These are phyloP conservation scores for Parauchenoglanis punctatus DNA, from an alignment of 2,797 vertebrate species.

Conservation along the genomic window DNA sequence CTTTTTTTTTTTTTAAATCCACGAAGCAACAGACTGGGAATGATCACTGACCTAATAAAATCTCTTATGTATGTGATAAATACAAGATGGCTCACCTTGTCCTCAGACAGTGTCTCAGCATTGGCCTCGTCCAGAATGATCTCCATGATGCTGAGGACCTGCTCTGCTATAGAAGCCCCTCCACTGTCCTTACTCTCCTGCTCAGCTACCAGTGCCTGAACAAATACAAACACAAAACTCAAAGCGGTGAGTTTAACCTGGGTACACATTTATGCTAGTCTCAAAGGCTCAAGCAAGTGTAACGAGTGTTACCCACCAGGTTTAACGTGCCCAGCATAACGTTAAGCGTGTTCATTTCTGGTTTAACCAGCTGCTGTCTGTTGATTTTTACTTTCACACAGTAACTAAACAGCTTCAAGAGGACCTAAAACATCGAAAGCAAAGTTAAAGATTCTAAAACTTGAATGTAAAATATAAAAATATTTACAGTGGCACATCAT, in stretches of 20 bases:
- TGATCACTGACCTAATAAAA: background rate
- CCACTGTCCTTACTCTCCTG: constrained; percentile 98
- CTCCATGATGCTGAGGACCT: constrained; percentile 99
- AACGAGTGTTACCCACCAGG: constrained; percentile 77
- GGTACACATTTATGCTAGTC: background rate
- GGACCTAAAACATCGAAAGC: constrained; percentile 75
- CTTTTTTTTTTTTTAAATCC: background rate
- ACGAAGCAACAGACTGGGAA: background rate
- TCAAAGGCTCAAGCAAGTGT: background rate
- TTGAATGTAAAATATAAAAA: background rate
- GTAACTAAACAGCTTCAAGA: constrained; percentile 96
- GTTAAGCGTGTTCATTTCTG: constrained; percentile 98
- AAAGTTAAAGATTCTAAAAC: background rate
- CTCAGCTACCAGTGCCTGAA: constrained; percentile 92
- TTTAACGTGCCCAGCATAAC: constrained; percentile 98
- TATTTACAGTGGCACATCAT: background rate
- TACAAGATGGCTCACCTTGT: constrained; percentile 80
- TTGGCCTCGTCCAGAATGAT: constrained; percentile 98
- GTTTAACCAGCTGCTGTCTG: constrained; percentile 93
- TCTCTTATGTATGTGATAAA: background rate
- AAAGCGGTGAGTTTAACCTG: background rate
- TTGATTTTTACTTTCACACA: constrained; percentile 99
- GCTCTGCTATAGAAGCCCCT: constrained; percentile 94
- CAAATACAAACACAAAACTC: background rate
- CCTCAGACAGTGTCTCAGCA: constrained; percentile 92